Percentiles rank a stretch among this genome's conserved stretches.
Conservation (phyloP, 2,797 vertebrate genomes). For the Lepilemur ruficaudatus region DNA sequence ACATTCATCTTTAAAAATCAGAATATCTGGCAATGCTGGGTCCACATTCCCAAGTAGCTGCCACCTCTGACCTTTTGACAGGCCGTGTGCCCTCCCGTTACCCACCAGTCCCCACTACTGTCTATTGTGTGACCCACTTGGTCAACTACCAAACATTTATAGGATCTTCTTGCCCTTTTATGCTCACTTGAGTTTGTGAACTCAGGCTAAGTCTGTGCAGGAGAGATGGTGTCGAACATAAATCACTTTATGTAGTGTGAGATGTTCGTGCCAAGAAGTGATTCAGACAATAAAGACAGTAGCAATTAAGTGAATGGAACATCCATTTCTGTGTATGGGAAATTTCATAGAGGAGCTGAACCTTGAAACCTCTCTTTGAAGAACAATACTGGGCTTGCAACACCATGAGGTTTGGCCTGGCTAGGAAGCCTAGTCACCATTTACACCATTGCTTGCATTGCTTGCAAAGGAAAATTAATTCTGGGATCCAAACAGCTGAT, state of each 20-base stretch:
- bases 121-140: neutral
- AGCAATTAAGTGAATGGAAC: neutral
- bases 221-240: neutral
- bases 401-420: neutral
- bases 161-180: neutral
- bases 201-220: neutral
- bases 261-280: neutral
- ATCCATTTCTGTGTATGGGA: neutral
- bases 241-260: neutral
- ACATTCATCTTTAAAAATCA: neutral
- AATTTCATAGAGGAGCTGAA: neutral
- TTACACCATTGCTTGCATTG: neutral
- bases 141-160: slow-evolving; percentile 17
- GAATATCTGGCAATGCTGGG: neutral
- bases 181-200: neutral
- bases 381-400: neutral
- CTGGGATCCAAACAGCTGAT: neutral
- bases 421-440: neutral
- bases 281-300: slow-evolving; percentile 34
- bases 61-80: neutral
- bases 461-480: slow-evolving; percentile 31
- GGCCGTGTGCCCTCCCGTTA: neutral
- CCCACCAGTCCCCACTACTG: neutral
- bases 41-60: neutral
- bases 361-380: neutral